Conservation (phyloP, 2,888 invertebrate species). For the Palloptera scutellata region DNA sequence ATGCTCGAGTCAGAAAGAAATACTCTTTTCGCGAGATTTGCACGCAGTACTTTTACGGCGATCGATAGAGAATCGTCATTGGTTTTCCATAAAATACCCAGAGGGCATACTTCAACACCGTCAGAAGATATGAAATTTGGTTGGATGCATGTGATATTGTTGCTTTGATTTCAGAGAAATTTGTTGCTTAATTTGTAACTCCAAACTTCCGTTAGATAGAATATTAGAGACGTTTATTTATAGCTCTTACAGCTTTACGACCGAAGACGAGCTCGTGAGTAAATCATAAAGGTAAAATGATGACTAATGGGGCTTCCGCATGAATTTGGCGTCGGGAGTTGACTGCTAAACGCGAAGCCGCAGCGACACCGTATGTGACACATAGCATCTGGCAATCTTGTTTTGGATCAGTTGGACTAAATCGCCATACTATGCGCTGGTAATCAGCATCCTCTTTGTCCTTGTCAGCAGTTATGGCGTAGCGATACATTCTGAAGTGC, state of each 20-base stretch:
- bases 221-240: not conserved
- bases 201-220: not conserved
- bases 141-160: not conserved
- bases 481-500: slow-evolving; percentile 30
- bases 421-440: slow-evolving; percentile 25
- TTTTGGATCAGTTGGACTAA: slow-evolving; percentile 5
- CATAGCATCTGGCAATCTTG: slow-evolving; percentile 27
- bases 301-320: slow-evolving; percentile 4
- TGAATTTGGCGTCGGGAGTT: slow-evolving; percentile 25
- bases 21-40: not conserved
- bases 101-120: not conserved
- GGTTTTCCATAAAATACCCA: slow-evolving; percentile 9
- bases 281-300: slow-evolving; percentile 33
- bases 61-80: slow-evolving; percentile 1
- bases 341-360: slow-evolving; percentile 30
- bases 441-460: slow-evolving; percentile 26
- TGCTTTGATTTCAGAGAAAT: slow-evolving; percentile 14
- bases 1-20: slow-evolving; percentile 9
- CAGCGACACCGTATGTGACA: slow-evolving; percentile 30
- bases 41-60: not conserved
- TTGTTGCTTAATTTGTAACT: slow-evolving; percentile 4
- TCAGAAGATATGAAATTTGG: slow-evolving; percentile 1
- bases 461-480: slow-evolving; percentile 33
- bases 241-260: not conserved
- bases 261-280: slow-evolving; percentile 19